A percentile compares a stretch with the other conserved stretches of the same genome.
These are phyloP conservation scores for Paraplagusia blochii DNA, from an alignment of 2,113 vertebrate genomes.

Conservation along the genomic window DNA sequence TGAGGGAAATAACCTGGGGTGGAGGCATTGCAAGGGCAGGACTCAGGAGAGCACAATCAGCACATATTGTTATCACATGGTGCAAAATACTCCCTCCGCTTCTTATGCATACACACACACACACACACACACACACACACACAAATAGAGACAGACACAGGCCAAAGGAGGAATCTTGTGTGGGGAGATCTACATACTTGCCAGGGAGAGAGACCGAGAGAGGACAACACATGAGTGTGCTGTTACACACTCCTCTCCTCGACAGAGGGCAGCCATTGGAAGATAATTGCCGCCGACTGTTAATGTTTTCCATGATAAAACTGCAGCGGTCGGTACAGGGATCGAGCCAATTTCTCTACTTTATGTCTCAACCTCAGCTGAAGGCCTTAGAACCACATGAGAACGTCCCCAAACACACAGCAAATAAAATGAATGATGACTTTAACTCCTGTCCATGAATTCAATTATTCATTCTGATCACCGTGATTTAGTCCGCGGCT, in stretches of 20 bases:
- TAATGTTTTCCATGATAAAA: conserved; percentile 62
- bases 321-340: conserved; percentile 61
- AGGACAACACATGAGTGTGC: conserved; percentile 1
- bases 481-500: no score
- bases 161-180: background rate
- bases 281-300: conserved; percentile 55
- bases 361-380: conserved; percentile 53
- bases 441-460: background rate
- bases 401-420: conserved; percentile 3
- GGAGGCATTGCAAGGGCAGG: conserved; percentile 42
- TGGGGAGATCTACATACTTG: no score
- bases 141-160: conserved; percentile 2
- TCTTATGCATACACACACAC: background rate
- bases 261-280: conserved; percentile 54
- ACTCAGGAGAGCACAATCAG: conserved; percentile 66
- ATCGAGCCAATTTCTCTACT: conserved; percentile 55
- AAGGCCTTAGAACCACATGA: conserved; percentile 35
- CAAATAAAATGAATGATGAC: background rate
- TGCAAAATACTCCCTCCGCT: conserved; percentile 8
- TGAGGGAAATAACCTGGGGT: conserved; percentile 44
- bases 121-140: conserved; percentile 4
- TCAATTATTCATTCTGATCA: background rate
- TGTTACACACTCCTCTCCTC: conserved; percentile 9
- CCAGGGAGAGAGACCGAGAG: background rate
- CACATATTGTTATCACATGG: conserved; percentile 59